A percentile compares a stretch with the other conserved stretches of the same genome.
Conservation (phyloP, 2,888 invertebrate genomes). For the Calliopum simillimum region DNA sequence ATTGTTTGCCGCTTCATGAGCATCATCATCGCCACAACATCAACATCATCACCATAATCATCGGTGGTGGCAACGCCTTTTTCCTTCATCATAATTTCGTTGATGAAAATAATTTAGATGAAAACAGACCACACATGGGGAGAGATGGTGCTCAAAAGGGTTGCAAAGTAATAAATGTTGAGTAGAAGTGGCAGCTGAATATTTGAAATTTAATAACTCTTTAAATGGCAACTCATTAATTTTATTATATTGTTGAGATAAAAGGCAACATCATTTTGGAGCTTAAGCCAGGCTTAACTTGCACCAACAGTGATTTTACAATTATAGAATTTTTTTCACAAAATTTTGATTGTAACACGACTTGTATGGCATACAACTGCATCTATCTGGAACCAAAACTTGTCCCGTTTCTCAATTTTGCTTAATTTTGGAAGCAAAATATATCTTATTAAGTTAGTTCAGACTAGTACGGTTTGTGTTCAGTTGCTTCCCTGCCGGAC, state of each 20-base stretch:
- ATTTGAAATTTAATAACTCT: conserved; percentile 38
- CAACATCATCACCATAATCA: not conserved
- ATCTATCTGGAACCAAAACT: too few species aligned
- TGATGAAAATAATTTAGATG: conserved; percentile 32
- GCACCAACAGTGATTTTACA: not conserved
- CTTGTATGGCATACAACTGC: too few species aligned
- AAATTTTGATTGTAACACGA: too few species aligned
- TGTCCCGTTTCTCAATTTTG: too few species aligned
- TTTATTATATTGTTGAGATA: conserved; percentile 13
- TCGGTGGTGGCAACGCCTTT: not conserved
- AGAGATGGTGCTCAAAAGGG: not conserved
- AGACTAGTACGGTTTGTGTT: too few species aligned
- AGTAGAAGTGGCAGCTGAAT: conserved; percentile 12
- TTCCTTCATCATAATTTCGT: conserved; percentile 24
- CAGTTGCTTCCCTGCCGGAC: too few species aligned
- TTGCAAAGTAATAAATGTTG: not conserved
- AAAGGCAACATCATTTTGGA: not conserved
- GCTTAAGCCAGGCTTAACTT: not conserved
- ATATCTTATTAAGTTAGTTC: too few species aligned
- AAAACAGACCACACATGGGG: not conserved
- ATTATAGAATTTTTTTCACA: not conserved
- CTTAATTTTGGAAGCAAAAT: too few species aligned
- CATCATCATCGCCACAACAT: not conserved
- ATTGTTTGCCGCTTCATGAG: not conserved
- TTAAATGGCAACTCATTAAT: conserved; percentile 43